phyloP scores from a whole-genome alignment of 2,888 invertebrate genomes.

The Rhabditoides inermis region DNA sequence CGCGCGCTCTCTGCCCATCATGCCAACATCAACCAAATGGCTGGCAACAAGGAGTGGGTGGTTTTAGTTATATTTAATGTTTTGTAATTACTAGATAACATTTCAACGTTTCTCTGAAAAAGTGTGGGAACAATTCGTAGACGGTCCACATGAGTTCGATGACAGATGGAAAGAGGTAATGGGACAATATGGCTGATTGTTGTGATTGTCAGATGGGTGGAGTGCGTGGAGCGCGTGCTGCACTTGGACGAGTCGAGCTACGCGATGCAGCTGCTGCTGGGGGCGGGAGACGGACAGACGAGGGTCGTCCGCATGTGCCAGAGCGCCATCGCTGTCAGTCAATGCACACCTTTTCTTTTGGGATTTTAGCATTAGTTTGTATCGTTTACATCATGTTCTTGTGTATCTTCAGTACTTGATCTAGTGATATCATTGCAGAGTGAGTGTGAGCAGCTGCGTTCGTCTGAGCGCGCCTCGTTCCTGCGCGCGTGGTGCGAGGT shows the following conservation, averaged over 20 bases:
- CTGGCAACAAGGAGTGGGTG: slow-evolving; percentile 4
- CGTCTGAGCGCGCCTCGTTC: neutral
- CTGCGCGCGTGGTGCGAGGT: slow-evolving; percentile 20
- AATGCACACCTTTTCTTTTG: neutral
- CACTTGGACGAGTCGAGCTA: slow-evolving; percentile 44
- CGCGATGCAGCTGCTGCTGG: slow-evolving; percentile 41
- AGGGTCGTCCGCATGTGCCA: slow-evolving; percentile 37
- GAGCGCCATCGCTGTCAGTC: slow-evolving; percentile 35
- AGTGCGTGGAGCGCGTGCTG: slow-evolving; percentile 36
- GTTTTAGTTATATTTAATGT: neutral
- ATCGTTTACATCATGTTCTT: no score
- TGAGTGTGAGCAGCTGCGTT: no score
- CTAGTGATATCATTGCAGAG: no score
- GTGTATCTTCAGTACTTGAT: no score
- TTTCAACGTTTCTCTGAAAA: neutral
- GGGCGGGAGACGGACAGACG: slow-evolving; percentile 40
- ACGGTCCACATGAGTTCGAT: no score
- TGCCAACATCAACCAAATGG: slow-evolving; percentile 7
- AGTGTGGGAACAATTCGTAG: no score
- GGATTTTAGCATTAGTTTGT: neutral
- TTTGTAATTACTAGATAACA: neutral
- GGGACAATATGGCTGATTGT: no score
- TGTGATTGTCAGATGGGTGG: slow-evolving; percentile 35
- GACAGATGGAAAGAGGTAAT: no score
- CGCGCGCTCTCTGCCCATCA: slow-evolving; percentile 15